A percentile compares a stretch with the other conserved stretches of the same genome.
Evolutionary conservation across 2,113 vertebrate species (phyloP).

Genomic region (Aplodontia rufa): DNA sequence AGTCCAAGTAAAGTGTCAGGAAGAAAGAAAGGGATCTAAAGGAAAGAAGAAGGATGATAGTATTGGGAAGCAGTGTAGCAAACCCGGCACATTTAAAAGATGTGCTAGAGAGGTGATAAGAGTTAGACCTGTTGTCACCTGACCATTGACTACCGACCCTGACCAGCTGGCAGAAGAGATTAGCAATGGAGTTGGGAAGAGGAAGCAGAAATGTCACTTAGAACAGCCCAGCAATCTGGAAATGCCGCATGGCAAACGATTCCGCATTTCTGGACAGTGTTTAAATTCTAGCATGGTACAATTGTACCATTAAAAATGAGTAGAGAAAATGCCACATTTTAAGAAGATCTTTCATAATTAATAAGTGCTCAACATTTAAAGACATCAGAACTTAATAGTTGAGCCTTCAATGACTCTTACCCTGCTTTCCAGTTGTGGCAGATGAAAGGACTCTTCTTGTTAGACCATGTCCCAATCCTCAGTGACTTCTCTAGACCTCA

Average conservation of each 20-base stretch:
- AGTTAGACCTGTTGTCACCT: background rate
- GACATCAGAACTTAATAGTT: background rate
- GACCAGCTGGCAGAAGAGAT: background rate
- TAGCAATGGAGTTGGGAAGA: background rate
- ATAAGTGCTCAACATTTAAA: background rate
- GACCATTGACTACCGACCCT: background rate
- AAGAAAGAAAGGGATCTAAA: background rate
- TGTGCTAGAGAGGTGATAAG: background rate
- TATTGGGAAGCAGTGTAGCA: background rate
- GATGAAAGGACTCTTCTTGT: slow-evolving; percentile 39
- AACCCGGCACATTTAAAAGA: background rate
- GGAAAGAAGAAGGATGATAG: background rate
- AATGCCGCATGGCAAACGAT: background rate
- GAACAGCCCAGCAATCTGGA: background rate
- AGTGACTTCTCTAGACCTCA: slow-evolving; percentile 21
- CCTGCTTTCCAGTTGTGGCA: background rate
- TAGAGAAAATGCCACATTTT: background rate
- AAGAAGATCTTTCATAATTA: background rate
- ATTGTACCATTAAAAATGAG: background rate
- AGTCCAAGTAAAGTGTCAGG: background rate
- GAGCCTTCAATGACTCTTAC: background rate
- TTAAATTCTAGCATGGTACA: background rate
- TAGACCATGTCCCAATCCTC: background rate
- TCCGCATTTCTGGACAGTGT: background rate
- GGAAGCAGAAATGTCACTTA: background rate